phyloP scores from a whole-genome alignment of 2,888 invertebrate species.

The Drosophila robusta region DNA sequence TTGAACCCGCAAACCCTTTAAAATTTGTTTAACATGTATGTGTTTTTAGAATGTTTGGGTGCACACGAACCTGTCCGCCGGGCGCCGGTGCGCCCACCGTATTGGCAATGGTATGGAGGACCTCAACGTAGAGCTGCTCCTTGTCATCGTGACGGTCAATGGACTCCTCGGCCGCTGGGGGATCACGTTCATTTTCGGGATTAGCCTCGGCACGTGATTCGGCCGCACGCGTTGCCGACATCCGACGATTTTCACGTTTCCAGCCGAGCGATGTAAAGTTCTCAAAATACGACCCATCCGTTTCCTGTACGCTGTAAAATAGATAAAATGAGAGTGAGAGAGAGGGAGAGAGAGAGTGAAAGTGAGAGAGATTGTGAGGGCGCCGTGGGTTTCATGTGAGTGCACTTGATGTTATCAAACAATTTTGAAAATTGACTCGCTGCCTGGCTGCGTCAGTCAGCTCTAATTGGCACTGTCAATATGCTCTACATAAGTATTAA shows the following conservation, averaged over 20 bases:
- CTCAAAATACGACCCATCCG: conserved; percentile 97
- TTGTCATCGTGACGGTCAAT: conserved; percentile 85
- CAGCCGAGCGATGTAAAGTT: conserved; percentile 96
- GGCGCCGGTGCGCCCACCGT: conserved; percentile 93
- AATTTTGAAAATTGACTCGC: conserved; percentile 64
- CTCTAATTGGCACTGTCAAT: conserved; percentile 76
- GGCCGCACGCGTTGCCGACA: conserved; percentile 91
- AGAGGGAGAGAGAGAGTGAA: background rate
- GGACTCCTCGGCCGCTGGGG: conserved; percentile 82
- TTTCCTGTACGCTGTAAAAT: conserved; percentile 93
- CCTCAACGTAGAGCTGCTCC: conserved; percentile 94
- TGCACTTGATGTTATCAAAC: conserved; percentile 51
- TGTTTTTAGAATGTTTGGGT: background rate
- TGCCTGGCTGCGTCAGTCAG: conserved; percentile 36
- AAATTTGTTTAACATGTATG: conserved; percentile 55
- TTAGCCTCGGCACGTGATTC: conserved; percentile 90
- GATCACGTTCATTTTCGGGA: conserved; percentile 85
- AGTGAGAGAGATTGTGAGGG: background rate
- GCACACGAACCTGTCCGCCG: conserved; percentile 86
- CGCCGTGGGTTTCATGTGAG: conserved; percentile 14
- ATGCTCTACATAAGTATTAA: conserved; percentile 58
- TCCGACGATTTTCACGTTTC: conserved; percentile 95
- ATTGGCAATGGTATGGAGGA: conserved; percentile 97
- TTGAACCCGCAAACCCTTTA: conserved; percentile 4
- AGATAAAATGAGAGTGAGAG: background rate